Evolutionary conservation across 1,140 invertebrate species (phyloP).

Genomic region (Brachionus rotundiformis): DNA sequence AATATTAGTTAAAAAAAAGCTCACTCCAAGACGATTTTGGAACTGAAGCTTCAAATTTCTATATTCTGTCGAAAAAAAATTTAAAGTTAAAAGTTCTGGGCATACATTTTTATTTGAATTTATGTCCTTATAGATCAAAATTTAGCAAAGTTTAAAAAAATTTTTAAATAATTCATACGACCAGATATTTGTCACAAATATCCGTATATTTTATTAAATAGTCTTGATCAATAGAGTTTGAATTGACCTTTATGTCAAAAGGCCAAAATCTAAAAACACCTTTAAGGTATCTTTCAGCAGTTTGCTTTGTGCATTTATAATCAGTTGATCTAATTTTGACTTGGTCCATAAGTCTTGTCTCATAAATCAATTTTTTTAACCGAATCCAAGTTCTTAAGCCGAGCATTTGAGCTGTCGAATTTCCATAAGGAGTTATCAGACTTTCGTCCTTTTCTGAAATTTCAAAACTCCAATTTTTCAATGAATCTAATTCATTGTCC

Average conservation of each 20-base stretch:
- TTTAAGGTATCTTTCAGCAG: constrained; percentile 21
- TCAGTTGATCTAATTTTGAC: constrained; percentile 39
- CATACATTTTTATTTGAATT: constrained; percentile 11
- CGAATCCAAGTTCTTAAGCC: constrained; percentile 18
- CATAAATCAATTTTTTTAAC: constrained; percentile 2
- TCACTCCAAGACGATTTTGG: background rate
- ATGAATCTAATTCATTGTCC: background rate
- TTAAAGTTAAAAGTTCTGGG: background rate
- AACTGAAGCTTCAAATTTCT: background rate
- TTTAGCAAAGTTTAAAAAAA: too few species aligned
- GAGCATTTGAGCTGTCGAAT: background rate
- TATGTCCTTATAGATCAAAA: too few species aligned
- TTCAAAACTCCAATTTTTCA: constrained; percentile 8
- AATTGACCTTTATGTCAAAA: background rate
- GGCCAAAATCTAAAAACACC: constrained; percentile 39
- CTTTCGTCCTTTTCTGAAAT: background rate
- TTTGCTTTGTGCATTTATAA: background rate
- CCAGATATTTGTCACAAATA: background rate
- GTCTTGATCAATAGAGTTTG: background rate
- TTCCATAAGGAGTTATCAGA: background rate
- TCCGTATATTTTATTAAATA: constrained; percentile 32
- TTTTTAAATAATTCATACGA: background rate
- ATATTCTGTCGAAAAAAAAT: background rate
- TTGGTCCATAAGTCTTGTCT: background rate
- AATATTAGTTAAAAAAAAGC: background rate